Percentiles rank a stretch among this genome's conserved stretches.
Evolutionary conservation across 1,140 invertebrate species (phyloP).

Genomic region (Yoshiicerus persimilis): DNA sequence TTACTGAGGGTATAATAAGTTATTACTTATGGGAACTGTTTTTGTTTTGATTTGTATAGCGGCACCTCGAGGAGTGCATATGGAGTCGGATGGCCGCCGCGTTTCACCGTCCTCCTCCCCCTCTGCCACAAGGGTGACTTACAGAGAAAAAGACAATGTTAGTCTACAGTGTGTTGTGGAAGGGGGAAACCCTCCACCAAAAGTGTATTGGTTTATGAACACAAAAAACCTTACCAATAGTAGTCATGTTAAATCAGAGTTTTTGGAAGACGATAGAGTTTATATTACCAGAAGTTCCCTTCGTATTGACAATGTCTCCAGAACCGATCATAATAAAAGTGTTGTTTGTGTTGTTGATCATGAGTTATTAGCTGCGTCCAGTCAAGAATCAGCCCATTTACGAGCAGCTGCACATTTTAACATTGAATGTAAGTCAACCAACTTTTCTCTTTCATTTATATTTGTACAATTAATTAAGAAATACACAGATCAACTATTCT

Average conservation of each 20-base stretch:
- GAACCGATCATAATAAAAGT: conserved; percentile 73
- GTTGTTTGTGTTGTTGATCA: conserved; percentile 73
- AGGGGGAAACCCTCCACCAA: conserved; percentile 73
- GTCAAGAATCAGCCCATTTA: conserved; percentile 34
- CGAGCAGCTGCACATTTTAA: conserved; percentile 70
- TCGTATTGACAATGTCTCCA: conserved; percentile 65
- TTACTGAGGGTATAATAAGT: background rate
- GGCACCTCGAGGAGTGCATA: conserved; percentile 46
- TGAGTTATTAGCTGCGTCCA: conserved; percentile 61
- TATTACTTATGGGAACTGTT: background rate
- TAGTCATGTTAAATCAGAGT: conserved; percentile 50
- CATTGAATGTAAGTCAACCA: conserved; percentile 83
- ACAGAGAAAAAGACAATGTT: conserved; percentile 54
- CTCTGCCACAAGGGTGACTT: conserved; percentile 50
- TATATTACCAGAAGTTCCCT: conserved; percentile 67
- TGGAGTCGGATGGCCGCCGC: conserved; percentile 50
- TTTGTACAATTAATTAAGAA: no score
- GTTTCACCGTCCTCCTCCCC: conserved; percentile 49
- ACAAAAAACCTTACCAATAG: conserved; percentile 51
- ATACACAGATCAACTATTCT: no score
- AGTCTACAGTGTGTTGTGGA: conserved; percentile 78
- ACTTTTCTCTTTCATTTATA: background rate
- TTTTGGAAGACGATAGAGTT: conserved; percentile 51
- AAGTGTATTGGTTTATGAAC: conserved; percentile 54
- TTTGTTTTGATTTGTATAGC: conserved; percentile 42